These are phyloP conservation scores for Gymnoscopelus braueri DNA, from an alignment of 2,797 vertebrate species.

Conservation along the genomic window DNA sequence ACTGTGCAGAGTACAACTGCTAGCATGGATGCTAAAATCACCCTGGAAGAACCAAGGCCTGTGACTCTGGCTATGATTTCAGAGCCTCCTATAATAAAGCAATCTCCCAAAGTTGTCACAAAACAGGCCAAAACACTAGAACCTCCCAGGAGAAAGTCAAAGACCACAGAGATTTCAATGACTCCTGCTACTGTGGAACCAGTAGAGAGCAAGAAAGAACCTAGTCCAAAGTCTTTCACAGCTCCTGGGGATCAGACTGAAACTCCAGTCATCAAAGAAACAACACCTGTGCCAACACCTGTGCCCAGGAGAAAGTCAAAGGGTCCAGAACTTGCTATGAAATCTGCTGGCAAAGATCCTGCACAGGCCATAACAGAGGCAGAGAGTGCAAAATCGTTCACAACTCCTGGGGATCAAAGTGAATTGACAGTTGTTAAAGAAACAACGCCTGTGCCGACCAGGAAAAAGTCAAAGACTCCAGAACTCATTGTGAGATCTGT, in stretches of 20 bases:
- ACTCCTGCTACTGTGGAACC: neutral
- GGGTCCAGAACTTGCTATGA: neutral
- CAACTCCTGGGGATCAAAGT: neutral
- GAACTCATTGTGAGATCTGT: neutral
- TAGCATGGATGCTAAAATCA: neutral
- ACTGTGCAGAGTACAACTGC: neutral
- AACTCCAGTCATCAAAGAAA: neutral
- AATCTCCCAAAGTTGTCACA: neutral
- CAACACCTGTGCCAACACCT: slow-evolving; percentile 14
- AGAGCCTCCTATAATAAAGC: slow-evolving; percentile 9
- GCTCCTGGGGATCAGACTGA: neutral
- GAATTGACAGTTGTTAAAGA: neutral
- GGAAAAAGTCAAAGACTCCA: slow-evolving; percentile 6
- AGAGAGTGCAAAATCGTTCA: neutral
- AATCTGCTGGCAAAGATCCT: neutral
- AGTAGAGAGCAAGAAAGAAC: neutral
- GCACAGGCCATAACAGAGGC: neutral
- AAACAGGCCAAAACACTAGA: neutral
- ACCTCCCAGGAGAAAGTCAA: slow-evolving; percentile 35
- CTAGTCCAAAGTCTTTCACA: neutral
- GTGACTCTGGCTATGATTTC: neutral
- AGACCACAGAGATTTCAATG: neutral
- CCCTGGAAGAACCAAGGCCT: neutral
- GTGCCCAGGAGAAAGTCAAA: slow-evolving; percentile 31
- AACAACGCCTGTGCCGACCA: slow-evolving; percentile 17